phyloP scores from a whole-genome alignment of 2,797 vertebrate species.

The Phyllotis vaccarum region DNA sequence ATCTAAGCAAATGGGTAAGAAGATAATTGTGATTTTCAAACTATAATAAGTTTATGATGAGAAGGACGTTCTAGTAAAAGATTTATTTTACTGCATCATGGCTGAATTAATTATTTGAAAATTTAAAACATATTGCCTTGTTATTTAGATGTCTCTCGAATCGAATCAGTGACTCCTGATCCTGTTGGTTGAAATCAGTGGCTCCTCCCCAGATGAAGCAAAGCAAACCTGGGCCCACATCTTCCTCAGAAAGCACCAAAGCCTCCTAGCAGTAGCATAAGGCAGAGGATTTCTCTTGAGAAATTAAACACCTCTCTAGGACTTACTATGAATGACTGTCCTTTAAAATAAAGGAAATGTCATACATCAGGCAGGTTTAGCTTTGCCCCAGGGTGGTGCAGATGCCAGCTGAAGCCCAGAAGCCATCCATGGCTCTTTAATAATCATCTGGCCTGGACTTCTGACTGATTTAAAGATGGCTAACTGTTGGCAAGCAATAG shows the following conservation, averaged over 20 bases:
- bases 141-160: slow-evolving; percentile 27
- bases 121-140: neutral
- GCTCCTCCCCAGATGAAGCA: neutral
- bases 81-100: neutral
- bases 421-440: neutral
- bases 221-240: too few relatives aligned
- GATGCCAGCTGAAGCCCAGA: neutral
- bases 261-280: neutral
- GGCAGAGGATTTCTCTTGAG: slow-evolving; percentile 2
- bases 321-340: slow-evolving; percentile 21
- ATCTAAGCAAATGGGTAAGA: neutral
- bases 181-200: slow-evolving; percentile 34
- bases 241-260: neutral
- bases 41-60: neutral
- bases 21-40: neutral
- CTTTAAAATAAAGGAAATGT: slow-evolving; percentile 42
- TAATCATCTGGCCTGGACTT: neutral
- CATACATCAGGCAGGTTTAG: neutral
- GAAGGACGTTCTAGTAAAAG: slow-evolving; percentile 26
- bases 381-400: neutral
- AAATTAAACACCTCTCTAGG: slow-evolving; percentile 52
- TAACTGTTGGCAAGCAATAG: neutral
- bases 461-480: neutral
- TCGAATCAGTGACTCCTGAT: neutral
- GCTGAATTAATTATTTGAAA: slow-evolving; percentile 42